Percentiles rank a stretch among this genome's conserved stretches.
phyloP scores from a whole-genome alignment of 2,888 invertebrate species.

The Entomobrya proxima region DNA sequence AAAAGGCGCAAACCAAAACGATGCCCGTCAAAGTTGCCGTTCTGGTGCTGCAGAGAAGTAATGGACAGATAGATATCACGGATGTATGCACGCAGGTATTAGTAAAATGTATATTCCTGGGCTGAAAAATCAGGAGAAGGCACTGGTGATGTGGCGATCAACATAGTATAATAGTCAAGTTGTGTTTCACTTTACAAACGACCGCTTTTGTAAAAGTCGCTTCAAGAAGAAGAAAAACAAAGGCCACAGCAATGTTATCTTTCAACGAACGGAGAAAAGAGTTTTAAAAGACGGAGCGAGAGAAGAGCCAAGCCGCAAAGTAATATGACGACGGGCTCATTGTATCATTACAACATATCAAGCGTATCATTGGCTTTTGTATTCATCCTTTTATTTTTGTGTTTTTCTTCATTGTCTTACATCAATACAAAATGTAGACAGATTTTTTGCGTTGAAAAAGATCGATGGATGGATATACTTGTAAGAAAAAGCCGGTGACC shows the following conservation, averaged over 20 bases:
- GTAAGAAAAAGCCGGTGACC: constrained; percentile 7
- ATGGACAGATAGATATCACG: constrained; percentile 3
- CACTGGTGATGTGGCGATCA: no score
- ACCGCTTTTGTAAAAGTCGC: no score
- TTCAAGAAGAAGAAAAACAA: no score
- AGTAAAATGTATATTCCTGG: no score
- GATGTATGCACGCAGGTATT: not conserved
- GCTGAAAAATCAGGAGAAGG: no score
- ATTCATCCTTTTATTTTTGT: constrained; percentile 44
- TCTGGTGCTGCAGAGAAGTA: not conserved
- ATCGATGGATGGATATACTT: constrained; percentile 47
- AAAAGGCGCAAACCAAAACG: not conserved
- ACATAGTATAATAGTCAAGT: no score
- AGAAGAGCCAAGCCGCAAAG: constrained; percentile 32
- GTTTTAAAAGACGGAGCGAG: not conserved
- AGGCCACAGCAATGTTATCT: constrained; percentile 17
- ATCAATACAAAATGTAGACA: constrained; percentile 36
- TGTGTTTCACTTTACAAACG: no score
- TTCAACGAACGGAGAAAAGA: not conserved
- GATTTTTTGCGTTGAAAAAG: constrained; percentile 44
- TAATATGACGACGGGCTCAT: constrained; percentile 49
- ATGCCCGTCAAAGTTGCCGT: not conserved
- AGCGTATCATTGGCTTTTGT: constrained; percentile 52
- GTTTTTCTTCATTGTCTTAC: constrained; percentile 46
- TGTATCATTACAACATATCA: constrained; percentile 64